Base-by-base conservation (phyloP, 2,113 vertebrate species). In the Erythrocercus mccallii region DNA sequence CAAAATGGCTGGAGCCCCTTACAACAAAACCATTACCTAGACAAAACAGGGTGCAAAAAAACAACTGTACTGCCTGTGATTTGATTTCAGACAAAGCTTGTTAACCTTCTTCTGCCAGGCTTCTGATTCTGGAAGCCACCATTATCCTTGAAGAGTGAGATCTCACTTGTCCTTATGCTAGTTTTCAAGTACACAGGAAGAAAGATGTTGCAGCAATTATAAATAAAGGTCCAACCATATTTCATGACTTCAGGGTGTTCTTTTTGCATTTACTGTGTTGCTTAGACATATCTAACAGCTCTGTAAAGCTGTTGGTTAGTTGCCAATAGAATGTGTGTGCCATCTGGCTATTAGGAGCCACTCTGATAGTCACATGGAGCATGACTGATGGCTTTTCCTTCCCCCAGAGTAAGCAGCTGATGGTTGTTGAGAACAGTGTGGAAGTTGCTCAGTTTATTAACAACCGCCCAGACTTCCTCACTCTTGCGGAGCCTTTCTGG, bases 381-480 rank as follows among this genome's bases (percentile, higher is more conserved):
- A 38, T 78, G 69, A 76, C 65, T 72, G 54, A 88, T 11, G 10
- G 45, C 42, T 95, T 96, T 80, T 94, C 61, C 57, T 81, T 74
- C 65, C 73, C 5, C 9, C 86, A 99, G 99, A 98, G 98, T 64
- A 93, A 98, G 88, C 98, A 97, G 35, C 85, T 99, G 35, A 88
- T 99, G 96, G 97, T 99, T 94, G 58, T 99, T 92, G 98, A 98
- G 97, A 99, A 99, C 79, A 97, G 78, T 19, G 99, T 99, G 94
- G 98, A 99, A 96, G 98, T 99, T 96, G 99, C 99, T 88, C 99
- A 99, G 87, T 99, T 99, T 95, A 98, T 99, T 95, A 99, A 99
- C 95, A 98, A 98, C 15, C 98, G 94, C 33, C 98, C 99, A 6
- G 97, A 99, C 71, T 98, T 99, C 91, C 97, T 99, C 72, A 93